A percentile compares a stretch with the other conserved stretches of the same genome.
These are phyloP conservation scores for Drosophila pectinifera DNA, from an alignment of 1,140 invertebrate genomes.

Conservation along the genomic window DNA sequence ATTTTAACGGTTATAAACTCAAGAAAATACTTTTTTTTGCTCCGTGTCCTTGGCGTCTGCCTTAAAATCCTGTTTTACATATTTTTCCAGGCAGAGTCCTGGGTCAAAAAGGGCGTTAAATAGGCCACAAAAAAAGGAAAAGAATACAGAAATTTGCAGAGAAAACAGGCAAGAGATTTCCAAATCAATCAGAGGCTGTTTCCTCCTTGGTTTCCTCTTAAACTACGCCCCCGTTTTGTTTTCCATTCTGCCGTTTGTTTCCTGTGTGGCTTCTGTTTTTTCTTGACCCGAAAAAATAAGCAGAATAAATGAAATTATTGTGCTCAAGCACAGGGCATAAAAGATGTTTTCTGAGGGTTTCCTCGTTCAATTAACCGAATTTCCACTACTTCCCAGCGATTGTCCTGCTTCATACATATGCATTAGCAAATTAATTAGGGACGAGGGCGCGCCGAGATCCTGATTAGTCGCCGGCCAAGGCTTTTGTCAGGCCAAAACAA, in stretches of 20 bases:
- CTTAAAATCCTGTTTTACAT: conserved; percentile 55
- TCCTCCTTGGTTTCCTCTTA: background rate
- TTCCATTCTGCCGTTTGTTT: conserved; percentile 16
- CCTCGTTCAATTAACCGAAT: conserved; percentile 63
- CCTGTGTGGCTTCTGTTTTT: conserved; percentile 64
- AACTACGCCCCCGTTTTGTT: conserved; percentile 23
- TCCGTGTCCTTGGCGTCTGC: conserved; percentile 1
- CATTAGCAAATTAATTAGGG: conserved; percentile 71
- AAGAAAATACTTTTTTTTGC: too few relatives aligned
- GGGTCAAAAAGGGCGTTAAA: conserved; percentile 8
- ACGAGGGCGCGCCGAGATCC: conserved; percentile 16
- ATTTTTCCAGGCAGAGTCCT: conserved; percentile 28
- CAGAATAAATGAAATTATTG: conserved; percentile 70
- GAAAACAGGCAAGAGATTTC: conserved; percentile 4
- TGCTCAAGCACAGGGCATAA: conserved; percentile 54
- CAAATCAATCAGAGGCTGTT: conserved; percentile 22
- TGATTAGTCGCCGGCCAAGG: conserved; percentile 52
- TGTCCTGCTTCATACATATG: conserved; percentile 60
- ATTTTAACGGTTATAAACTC: too few relatives aligned
- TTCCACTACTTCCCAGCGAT: conserved; percentile 57
- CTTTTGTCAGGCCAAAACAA: conserved; percentile 57
- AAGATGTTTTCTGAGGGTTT: conserved; percentile 53
- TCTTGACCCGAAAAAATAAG: conserved; percentile 27
- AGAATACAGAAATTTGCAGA: too few relatives aligned
- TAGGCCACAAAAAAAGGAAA: background rate